phyloP scores from a whole-genome alignment of 2,888 invertebrate genomes.

The Philhelius pedissequus region DNA sequence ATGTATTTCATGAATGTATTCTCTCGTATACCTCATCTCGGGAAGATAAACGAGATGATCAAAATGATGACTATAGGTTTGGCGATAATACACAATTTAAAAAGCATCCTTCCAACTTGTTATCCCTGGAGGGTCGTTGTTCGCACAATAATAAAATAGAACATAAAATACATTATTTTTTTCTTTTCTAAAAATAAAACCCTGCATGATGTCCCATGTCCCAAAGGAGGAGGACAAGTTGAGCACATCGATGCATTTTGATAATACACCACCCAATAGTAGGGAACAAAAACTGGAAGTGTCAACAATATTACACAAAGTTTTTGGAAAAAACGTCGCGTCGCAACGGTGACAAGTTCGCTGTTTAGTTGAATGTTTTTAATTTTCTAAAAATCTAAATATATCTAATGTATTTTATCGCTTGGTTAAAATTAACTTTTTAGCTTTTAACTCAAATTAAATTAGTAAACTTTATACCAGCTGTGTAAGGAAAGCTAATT shows the following conservation, averaged over 20 bases:
- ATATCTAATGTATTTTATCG: slow-evolving; percentile 63
- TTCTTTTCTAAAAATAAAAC: not conserved
- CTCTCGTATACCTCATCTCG: not conserved
- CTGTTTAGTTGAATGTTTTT: slow-evolving; percentile 9
- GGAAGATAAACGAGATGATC: slow-evolving; percentile 65
- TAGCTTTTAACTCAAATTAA: slow-evolving; percentile 52
- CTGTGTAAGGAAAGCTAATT: not conserved
- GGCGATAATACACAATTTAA: slow-evolving; percentile 38
- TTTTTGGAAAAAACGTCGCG: slow-evolving; percentile 50
- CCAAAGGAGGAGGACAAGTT: not conserved
- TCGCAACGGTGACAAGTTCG: slow-evolving; percentile 33
- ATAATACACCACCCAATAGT: not conserved
- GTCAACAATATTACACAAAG: slow-evolving; percentile 44
- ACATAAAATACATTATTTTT: slow-evolving; percentile 38
- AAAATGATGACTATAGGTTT: slow-evolving; percentile 33
- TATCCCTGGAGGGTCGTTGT: slow-evolving; percentile 29
- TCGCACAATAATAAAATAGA: slow-evolving; percentile 42
- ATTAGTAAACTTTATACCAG: slow-evolving; percentile 59
- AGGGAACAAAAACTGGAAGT: slow-evolving; percentile 18
- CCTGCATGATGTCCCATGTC: not conserved
- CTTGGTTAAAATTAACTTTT: slow-evolving; percentile 59
- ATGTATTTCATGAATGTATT: slow-evolving; percentile 52
- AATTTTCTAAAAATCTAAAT: slow-evolving; percentile 14
- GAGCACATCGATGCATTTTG: slow-evolving; percentile 1
- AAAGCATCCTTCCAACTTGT: slow-evolving; percentile 31